Conservation (phyloP, 2,113 vertebrate species). For the Tichodroma muraria region DNA sequence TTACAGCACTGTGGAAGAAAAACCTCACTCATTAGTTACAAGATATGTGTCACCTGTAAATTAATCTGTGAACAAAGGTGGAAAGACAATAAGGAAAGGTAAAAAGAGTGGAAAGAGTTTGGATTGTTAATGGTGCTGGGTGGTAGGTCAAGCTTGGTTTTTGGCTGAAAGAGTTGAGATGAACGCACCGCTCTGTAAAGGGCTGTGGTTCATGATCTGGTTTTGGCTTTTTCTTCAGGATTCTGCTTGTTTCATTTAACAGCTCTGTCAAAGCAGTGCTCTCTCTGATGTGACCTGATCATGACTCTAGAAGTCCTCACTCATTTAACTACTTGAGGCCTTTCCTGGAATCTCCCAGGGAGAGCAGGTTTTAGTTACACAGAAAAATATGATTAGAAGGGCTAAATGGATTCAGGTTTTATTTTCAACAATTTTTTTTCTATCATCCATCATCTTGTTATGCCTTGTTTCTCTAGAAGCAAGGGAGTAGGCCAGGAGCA, state of each 20-base stretch:
- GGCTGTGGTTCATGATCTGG: background rate
- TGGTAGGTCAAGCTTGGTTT: background rate
- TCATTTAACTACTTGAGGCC: background rate
- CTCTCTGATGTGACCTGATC: background rate
- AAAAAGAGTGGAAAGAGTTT: background rate
- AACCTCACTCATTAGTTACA: fast-evolving
- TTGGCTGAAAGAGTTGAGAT: background rate
- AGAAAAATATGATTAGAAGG: background rate
- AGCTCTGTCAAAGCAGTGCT: background rate
- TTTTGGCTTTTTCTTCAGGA: background rate
- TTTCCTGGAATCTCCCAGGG: background rate
- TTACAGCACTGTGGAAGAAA: background rate
- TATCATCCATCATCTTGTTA: background rate
- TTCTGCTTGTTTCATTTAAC: background rate
- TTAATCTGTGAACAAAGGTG: background rate
- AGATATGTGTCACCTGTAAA: fast-evolving
- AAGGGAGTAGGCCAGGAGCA: background rate
- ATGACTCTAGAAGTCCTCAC: background rate
- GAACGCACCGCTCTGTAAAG: background rate
- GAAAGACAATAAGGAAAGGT: background rate
- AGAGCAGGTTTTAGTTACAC: background rate
- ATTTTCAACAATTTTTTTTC: background rate
- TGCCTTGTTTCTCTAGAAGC: background rate
- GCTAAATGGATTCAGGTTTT: background rate
- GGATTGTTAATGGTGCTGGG: background rate